phyloP scores from a whole-genome alignment of 2,888 invertebrate genomes.

The Gibbula magus region DNA sequence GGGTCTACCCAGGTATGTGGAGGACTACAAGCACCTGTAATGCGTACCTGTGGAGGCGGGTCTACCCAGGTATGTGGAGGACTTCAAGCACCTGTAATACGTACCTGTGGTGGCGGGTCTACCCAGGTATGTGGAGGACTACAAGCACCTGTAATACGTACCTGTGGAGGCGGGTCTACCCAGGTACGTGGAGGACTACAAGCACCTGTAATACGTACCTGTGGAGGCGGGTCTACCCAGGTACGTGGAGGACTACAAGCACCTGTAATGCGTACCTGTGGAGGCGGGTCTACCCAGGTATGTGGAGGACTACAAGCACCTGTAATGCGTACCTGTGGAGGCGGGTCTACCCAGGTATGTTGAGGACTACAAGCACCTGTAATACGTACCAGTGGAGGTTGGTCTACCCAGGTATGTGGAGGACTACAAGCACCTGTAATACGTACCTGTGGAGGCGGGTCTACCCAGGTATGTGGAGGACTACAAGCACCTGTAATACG shows the following conservation, averaged over 20 bases:
- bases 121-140: constrained; percentile 57
- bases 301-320: constrained; percentile 51
- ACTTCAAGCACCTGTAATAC: too few species aligned
- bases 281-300: constrained; percentile 57
- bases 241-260: constrained; percentile 55
- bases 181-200: constrained; percentile 54
- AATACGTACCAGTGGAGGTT: constrained; percentile 51
- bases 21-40: too few species aligned
- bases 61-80: constrained; percentile 56
- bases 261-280: too few species aligned
- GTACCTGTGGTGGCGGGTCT: constrained; percentile 54
- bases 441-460: constrained; percentile 53
- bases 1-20: constrained; percentile 56
- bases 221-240: constrained; percentile 53
- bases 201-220: too few species aligned
- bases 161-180: constrained; percentile 55
- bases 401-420: constrained; percentile 57
- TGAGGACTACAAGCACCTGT: too few species aligned
- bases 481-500: too few species aligned
- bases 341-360: constrained; percentile 55
- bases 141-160: too few species aligned
- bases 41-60: constrained; percentile 53
- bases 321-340: constrained; percentile 55
- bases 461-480: constrained; percentile 58
- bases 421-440: too few species aligned